phyloP scores from a whole-genome alignment of 2,113 vertebrate genomes.

The Hippotragus niger region DNA sequence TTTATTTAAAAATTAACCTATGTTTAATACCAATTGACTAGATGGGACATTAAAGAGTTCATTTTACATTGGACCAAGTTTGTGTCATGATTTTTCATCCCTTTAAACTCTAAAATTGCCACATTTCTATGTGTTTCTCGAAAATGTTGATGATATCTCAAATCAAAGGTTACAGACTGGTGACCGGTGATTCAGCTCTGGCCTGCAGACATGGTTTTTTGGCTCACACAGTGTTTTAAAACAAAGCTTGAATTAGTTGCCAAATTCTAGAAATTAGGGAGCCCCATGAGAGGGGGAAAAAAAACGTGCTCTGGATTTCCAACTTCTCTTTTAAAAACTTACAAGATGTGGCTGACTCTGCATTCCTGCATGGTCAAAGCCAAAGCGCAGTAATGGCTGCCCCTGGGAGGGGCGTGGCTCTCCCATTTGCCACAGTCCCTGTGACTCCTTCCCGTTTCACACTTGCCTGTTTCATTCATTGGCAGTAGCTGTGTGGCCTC shows the following conservation, averaged over 20 bases:
- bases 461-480: not conserved
- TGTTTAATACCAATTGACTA: not conserved
- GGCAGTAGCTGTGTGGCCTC: not conserved
- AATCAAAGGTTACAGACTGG: not conserved
- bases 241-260: constrained; percentile 2
- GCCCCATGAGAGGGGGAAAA: not conserved
- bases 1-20: not conserved
- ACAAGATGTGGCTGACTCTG: not conserved
- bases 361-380: not conserved
- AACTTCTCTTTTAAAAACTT: not conserved
- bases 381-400: not conserved
- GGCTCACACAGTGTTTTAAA: not conserved
- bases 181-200: not conserved
- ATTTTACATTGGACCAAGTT: not conserved
- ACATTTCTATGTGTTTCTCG: not conserved
- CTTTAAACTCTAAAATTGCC: not conserved
- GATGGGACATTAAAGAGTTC: not conserved
- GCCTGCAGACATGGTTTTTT: not conserved
- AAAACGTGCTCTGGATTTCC: not conserved
- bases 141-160: constrained; percentile 2
- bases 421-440: too few species aligned
- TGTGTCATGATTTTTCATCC: not conserved
- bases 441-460: not conserved
- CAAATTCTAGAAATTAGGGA: constrained; percentile 50
- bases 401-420: not conserved